Base-by-base conservation (phyloP, 2,113 vertebrate genomes). In the Oreochromis niloticus region DNA sequence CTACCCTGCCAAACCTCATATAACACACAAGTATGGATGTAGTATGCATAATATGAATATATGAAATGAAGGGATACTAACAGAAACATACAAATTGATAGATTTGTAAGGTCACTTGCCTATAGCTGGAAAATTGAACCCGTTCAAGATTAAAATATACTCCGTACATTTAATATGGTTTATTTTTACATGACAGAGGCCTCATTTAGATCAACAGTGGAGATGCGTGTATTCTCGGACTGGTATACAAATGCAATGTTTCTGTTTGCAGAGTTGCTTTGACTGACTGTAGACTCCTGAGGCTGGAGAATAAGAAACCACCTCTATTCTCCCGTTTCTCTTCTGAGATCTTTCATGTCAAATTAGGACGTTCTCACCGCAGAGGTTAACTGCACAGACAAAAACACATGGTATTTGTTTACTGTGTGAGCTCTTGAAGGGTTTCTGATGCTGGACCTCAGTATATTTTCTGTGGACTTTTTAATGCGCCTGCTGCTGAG, bases 401-500 rank as follows among this genome's bases (percentile, higher is more conserved):
- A n/a, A 83, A 27, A n/a, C 56, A 61, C 10, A 32, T 48, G 12
- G 1, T 13, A 59, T 80, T 79, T 61, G 50, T 91, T 61, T 27
- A 24, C 13, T 50, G 9, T 52, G 56, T 16, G 59, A 41, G 56
- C 52, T 52, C 14, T 43, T 39, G 43, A 19, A 34, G n/a, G 24
- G 1, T 43, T 85, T 84, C 79, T 81, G 57, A 5, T 41, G 34
- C 22, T 41, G 80, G 81, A 36, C 46, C 83, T 95, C 66, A 17
- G 61, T 89, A 88, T 93, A 93, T 90, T 93, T 94, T 88, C 91
- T 94, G 86, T 87, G 85, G 73, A 90, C 39, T 39, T 80, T 89
- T 86, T 85, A 52, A 63, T 83, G 80, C 89, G 88, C 90, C 92
- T 90, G 91, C 79, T 86, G 61, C 84, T 87, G 86, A 89, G 83